Conservation (phyloP, 1,140 invertebrate genomes). For the Magallana gigas region DNA sequence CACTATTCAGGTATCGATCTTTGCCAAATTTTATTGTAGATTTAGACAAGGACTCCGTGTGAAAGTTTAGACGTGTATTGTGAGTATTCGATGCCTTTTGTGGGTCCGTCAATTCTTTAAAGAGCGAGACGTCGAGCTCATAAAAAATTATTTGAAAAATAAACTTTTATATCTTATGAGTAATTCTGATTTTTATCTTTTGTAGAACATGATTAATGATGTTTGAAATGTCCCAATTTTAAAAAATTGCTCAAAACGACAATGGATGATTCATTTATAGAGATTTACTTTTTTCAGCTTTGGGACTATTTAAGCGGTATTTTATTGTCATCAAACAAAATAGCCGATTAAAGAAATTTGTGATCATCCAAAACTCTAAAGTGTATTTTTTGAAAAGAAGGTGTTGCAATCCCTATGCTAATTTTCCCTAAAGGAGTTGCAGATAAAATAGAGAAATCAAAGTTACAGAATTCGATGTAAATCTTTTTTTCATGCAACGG, state of each 20-base stretch:
- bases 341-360: no score
- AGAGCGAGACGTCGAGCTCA: neutral
- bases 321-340: no score
- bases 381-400: no score
- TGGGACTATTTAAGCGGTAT: neutral
- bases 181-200: conserved; percentile 29
- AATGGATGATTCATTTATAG: neutral
- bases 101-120: neutral
- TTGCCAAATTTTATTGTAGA: neutral
- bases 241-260: neutral
- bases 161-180: neutral
- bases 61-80: conserved; percentile 14
- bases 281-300: neutral
- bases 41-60: neutral
- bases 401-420: no score
- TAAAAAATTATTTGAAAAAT: neutral
- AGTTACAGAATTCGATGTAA: no score
- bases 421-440: no score
- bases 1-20: neutral
- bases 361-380: no score
- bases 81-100: conserved; percentile 1
- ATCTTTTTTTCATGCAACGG: no score
- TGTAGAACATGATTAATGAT: neutral
- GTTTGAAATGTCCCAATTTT: neutral
- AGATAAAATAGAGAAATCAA: no score